Evolutionary conservation across 2,113 vertebrate species (phyloP), one percentile per base, ranked within the genome.

Genomic region (Arizona elegans): DNA sequence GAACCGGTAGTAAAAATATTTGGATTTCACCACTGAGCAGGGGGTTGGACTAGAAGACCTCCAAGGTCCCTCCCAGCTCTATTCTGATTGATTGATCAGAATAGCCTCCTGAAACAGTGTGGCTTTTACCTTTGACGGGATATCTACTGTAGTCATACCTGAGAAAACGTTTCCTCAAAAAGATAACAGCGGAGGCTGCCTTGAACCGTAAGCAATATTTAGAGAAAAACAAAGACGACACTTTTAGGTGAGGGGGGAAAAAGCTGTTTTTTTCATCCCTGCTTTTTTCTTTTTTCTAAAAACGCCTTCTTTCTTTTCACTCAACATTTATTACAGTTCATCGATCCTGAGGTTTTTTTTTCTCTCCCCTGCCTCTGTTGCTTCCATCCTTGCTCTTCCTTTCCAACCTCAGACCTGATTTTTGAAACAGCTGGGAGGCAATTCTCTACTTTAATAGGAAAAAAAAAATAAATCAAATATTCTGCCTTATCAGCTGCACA

Each of bases 401-500:
- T 89, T 89, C 52, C 17, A 62, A 93, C 92, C 91, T 81, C 13
- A 12, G 3, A 0, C 56, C 24, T 87, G 21, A 19, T n/a, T 62
- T 26, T 85, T 47, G 75, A 4, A 24, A 5, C 5, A 17, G 86
- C 50, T 85, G 87, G 87, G 86, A 5, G 59, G 70, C 81, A 38
- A 90, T 11, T 23, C 87, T 70, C 52, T 52, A 24, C 6, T 62
- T 86, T 12, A 92, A 94, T 56, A 90, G 47, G 47, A 47, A 58
- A 87, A 43, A 0, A 47, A 55, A 59, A 87, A 43, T 43, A 43
- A n/a, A 0, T 1, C 52, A 93, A 50, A 56, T 0, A 9, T 55
- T 94, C 91, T 86, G 50, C 87, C 87, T 33, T 65, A 70, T n/a
- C 38, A 89, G 87, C 92, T 89, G n/a, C 21, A 33, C 55, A 8